phyloP scores from a whole-genome alignment of 2,113 vertebrate genomes.

The Oxyura jamaicensis region DNA sequence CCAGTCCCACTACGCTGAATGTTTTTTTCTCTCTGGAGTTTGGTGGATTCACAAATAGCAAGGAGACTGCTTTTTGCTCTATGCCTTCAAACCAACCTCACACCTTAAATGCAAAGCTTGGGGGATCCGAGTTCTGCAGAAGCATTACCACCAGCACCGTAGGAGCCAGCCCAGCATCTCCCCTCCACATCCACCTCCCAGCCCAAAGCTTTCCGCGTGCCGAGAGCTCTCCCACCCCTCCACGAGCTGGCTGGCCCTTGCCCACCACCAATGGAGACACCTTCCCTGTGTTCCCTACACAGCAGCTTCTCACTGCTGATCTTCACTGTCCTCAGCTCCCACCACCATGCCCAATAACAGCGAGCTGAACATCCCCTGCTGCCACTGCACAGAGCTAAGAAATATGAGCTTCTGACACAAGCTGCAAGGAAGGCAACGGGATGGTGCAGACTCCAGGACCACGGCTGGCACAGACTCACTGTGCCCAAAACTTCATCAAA shows the following conservation, averaged over 20 bases:
- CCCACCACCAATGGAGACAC: accelerated
- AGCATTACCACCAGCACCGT: not conserved
- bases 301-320: not conserved
- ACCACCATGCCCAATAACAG: not conserved
- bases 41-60: not conserved
- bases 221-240: not conserved
- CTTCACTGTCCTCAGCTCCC: not conserved
- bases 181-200: not conserved
- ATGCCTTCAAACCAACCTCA: not conserved
- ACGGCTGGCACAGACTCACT: accelerated
- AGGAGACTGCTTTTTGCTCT: not conserved
- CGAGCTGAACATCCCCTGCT: not conserved
- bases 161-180: not conserved
- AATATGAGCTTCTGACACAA: accelerated
- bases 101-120: not conserved
- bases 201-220: not conserved
- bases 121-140: not conserved
- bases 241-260: not conserved
- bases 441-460: not conserved
- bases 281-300: not conserved
- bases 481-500: not conserved
- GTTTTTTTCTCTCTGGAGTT: not conserved
- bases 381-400: not conserved
- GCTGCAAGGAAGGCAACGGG: not conserved
- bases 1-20: not conserved